A percentile compares a stretch with the other conserved stretches of the same genome.
phyloP scores from a whole-genome alignment of 2,113 vertebrate species.

The Porphyrio hochstetteri region DNA sequence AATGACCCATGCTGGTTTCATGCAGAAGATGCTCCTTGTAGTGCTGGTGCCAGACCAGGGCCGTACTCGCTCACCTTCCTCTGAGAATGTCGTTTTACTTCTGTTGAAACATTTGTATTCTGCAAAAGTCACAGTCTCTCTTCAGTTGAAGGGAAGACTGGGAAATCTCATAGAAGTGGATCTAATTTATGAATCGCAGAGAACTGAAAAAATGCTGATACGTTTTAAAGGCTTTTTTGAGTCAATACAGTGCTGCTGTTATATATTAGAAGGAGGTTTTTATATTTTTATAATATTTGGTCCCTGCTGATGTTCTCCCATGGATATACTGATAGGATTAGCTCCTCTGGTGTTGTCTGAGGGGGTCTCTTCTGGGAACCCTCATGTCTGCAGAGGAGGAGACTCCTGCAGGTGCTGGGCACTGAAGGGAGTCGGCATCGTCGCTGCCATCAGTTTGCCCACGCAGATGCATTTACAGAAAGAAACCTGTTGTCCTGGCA shows the following conservation, averaged over 20 bases:
- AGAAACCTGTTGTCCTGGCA: background rate
- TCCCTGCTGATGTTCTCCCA: background rate
- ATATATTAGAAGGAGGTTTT: background rate
- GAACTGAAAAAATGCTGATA: background rate
- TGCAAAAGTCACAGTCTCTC: background rate
- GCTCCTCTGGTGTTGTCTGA: background rate
- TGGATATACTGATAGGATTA: background rate
- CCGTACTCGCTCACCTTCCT: background rate
- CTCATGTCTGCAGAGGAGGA: background rate
- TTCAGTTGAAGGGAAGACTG: background rate
- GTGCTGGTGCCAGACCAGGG: background rate
- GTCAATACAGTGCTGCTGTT: constrained; percentile 23
- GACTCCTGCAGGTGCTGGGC: background rate
- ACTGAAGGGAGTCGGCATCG: background rate
- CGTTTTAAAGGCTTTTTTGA: constrained; percentile 15
- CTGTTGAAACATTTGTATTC: background rate
- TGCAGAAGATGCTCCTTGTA: background rate
- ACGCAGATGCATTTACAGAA: background rate
- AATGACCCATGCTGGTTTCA: background rate
- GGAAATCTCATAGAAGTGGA: background rate
- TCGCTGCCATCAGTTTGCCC: background rate
- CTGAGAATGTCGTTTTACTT: background rate
- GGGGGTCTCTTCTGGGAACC: background rate
- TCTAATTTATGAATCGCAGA: background rate
- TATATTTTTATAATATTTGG: constrained; percentile 39